Evolutionary conservation across 2,888 invertebrate species (phyloP).

Genomic region (Tinea pellionella): DNA sequence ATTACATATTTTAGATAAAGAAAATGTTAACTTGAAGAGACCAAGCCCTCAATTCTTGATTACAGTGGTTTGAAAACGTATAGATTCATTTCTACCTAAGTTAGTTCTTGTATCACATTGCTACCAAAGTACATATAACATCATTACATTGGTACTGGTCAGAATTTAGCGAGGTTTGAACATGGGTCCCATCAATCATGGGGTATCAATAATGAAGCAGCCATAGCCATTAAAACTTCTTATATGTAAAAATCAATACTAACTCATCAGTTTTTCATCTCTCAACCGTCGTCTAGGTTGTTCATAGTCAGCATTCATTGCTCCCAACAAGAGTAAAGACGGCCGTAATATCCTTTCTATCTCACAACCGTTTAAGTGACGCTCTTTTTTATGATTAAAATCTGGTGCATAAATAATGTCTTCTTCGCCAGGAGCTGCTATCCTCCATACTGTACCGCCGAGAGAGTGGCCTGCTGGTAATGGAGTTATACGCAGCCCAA

Average conservation of each 20-base stretch:
- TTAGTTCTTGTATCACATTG: too few relatives aligned
- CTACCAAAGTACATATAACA: too few relatives aligned
- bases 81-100: too few relatives aligned
- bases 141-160: too few relatives aligned
- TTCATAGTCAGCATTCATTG: slow-evolving; percentile 94
- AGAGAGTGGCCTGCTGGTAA: slow-evolving; percentile 98
- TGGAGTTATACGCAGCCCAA: slow-evolving; percentile 94
- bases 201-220: too few relatives aligned
- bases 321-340: slow-evolving; percentile 93
- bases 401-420: slow-evolving; percentile 98
- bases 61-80: too few relatives aligned
- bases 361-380: slow-evolving; percentile 96
- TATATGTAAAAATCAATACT: slow-evolving; percentile 28
- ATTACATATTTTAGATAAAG: too few relatives aligned
- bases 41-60: too few relatives aligned
- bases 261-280: slow-evolving; percentile 97
- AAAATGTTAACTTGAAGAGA: too few relatives aligned
- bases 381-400: slow-evolving; percentile 98
- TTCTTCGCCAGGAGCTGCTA: slow-evolving; percentile 97
- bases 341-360: slow-evolving; percentile 91
- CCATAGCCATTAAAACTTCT: too few relatives aligned
- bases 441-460: slow-evolving; percentile 99
- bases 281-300: slow-evolving; percentile 90
- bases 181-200: too few relatives aligned
- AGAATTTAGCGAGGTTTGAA: too few relatives aligned